Base-by-base conservation (phyloP, 2,113 vertebrate genomes). In the Neolamprologus falcicula region DNA sequence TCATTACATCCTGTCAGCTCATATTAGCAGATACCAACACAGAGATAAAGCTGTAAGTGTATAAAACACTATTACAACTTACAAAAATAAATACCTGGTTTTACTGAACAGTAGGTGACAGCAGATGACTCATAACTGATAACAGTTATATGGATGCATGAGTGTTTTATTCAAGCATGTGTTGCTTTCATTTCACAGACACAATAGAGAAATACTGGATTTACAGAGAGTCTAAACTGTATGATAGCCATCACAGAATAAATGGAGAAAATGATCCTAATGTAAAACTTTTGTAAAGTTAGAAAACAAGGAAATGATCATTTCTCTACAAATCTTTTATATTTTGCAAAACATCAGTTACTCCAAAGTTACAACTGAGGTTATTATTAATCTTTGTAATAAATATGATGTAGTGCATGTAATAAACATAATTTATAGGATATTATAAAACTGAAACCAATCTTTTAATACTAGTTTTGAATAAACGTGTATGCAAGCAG, bases 1-100 rank as follows among this genome's bases (percentile, higher is more conserved):
- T 78, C 42, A 31, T n/a, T 33, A 78, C 17, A 78, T 31, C 26
- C 73, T 31, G 16, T 12, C 45, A 52, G 42, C 0, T 78, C 45
- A n/a, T 8, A 1, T 31, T 78, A 50, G 4, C 9, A 52, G 26
- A 52, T 52, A 50, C 26, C 45, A 50, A 52, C 73, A 78, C 10
- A 78, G 45, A 78, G 73, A 78, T 78, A 52, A 78, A 78, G 42
- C 24, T 33, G 73, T 78, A 31, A 52, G 45, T 52, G 45, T 78
- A 50, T 52, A 78, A 52, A 31, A 12, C 73, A 31, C 73, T 26
- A 47, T 47, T 31, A 76, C 42, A 50, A 26, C 68, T 45, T 3
- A 76, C 14, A 28, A 76, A 76, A 31, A 76, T 31, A 28, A 76
- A 50, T 4, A 28, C 42, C 42, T 50, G 24, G 9, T 50, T 76